Evolutionary conservation across 2,113 vertebrate species (phyloP), one percentile per base, ranked within the genome.

Genomic region (Hippocampus comes): DNA sequence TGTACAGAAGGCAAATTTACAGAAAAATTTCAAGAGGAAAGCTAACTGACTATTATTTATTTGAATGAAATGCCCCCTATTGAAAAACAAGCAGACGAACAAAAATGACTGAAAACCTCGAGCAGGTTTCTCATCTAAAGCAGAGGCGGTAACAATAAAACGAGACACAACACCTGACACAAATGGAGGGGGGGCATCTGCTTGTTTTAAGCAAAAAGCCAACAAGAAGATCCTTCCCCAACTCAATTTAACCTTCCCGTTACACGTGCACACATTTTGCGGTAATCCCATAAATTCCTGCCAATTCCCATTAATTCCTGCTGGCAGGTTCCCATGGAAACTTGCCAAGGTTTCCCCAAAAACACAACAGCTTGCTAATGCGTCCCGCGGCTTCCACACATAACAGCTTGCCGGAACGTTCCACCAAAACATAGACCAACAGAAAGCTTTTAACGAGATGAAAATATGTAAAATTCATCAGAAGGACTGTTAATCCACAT

Each of bases 321-420:
- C 27, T 61, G 59, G 59, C 59, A 34, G 59, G 59, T 30, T 61
- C 30, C 59, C 59, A 61, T 61, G 59, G 59, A 61, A 61, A 61
- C 27, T 34, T 34, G 59, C 59, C 59, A 61, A 61, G 15, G 18
- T 61, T 61, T 34, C 27, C 59, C 34, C 5, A 15, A 61, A 34
- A 61, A 61, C 59, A 30, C 27, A 61, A 61, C 59, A 61, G 14
- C 59, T 30, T 61, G 59, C 59, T 34, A 61, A 61, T 34, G 27
- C 8, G 27, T 61, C 21, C 53, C 53, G 23, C 53, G 9, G 53
- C 53, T 56, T 56, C 59, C 34, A 34, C 59, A 38, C 59, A 10
- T 17, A 61, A 34, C 59, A 61, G 27, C 59, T 61, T 61, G 59
- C 59, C 14, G 59, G 25, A 61, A 17, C 27, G 7, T 61, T 61